Evolutionary conservation across 2,113 vertebrate genomes (phyloP).

Genomic region (Sander vitreus): DNA sequence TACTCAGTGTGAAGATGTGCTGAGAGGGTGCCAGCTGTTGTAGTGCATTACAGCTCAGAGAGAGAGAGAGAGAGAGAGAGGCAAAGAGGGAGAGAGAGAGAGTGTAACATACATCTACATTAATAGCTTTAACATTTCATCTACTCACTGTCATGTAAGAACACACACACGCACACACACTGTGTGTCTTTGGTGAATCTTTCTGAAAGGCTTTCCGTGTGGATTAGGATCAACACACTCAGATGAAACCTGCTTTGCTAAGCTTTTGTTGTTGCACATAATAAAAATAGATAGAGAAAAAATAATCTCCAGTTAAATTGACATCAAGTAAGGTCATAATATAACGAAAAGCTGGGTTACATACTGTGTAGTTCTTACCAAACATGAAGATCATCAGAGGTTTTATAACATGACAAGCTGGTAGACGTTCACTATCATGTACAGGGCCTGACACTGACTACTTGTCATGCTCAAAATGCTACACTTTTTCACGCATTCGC

Average conservation of each 20-base stretch:
- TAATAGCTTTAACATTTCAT: conserved; percentile 12
- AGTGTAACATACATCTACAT: not conserved
- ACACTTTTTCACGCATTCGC: not conserved
- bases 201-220: not conserved
- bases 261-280: conserved; percentile 21
- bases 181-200: conserved; percentile 12
- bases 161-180: conserved; percentile 19
- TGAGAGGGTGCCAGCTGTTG: conserved; percentile 44
- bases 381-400: not conserved
- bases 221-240: conserved; percentile 37
- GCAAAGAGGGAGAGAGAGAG: not conserved
- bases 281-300: not conserved
- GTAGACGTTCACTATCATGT: not conserved
- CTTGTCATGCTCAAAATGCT: too few species aligned
- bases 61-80: not conserved
- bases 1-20: conserved; percentile 10
- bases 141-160: not conserved
- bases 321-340: not conserved
- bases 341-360: not conserved
- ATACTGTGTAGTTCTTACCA: not conserved
- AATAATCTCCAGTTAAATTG: not conserved
- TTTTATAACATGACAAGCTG: not conserved
- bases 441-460: too few species aligned
- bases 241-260: not conserved
- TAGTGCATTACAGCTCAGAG: conserved; percentile 21